Evolutionary conservation across 1,140 invertebrate species (phyloP).

Genomic region (Drosophila lini): DNA sequence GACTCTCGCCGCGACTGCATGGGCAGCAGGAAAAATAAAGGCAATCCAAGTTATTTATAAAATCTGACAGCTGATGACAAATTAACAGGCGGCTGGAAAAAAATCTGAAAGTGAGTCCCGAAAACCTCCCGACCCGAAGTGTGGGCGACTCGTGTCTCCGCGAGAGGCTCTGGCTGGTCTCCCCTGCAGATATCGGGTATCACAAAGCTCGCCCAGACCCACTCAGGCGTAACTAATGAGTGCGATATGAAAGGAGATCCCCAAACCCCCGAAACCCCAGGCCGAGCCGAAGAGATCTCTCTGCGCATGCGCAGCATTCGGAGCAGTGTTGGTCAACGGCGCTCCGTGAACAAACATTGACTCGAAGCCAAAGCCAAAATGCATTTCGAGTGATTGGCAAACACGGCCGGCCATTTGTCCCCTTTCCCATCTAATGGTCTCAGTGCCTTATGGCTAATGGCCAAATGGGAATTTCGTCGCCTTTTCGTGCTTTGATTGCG

Average conservation of each 20-base stretch:
- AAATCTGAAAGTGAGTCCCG: conserved; percentile 36
- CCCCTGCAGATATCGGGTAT: conserved; percentile 59
- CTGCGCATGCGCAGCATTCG: conserved; percentile 28
- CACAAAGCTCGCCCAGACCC: conserved; percentile 61
- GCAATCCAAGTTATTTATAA: conserved; percentile 62
- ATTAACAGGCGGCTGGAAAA: conserved; percentile 61
- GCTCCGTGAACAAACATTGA: conserved; percentile 43
- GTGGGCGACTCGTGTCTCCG: conserved; percentile 69
- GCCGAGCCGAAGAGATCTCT: conserved; percentile 1
- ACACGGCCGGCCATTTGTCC: conserved; percentile 47
- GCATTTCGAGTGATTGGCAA: conserved; percentile 79
- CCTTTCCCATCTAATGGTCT: conserved; percentile 37
- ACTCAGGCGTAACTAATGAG: conserved; percentile 67
- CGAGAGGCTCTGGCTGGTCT: conserved; percentile 34
- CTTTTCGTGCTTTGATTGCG: conserved; percentile 63
- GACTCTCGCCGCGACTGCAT: conserved; percentile 40
- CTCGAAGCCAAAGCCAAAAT: conserved; percentile 43
- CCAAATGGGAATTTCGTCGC: conserved; percentile 59
- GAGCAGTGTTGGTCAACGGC: conserved; percentile 57
- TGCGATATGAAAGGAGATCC: conserved; percentile 30
- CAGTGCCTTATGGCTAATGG: conserved; percentile 38
- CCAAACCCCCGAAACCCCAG: conserved; percentile 13
- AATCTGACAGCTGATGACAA: conserved; percentile 72
- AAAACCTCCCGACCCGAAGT: conserved; percentile 35
- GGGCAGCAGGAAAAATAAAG: conserved; percentile 10